Conservation (phyloP, 2,797 vertebrate species). For the Hypotaenidia okinawae region DNA sequence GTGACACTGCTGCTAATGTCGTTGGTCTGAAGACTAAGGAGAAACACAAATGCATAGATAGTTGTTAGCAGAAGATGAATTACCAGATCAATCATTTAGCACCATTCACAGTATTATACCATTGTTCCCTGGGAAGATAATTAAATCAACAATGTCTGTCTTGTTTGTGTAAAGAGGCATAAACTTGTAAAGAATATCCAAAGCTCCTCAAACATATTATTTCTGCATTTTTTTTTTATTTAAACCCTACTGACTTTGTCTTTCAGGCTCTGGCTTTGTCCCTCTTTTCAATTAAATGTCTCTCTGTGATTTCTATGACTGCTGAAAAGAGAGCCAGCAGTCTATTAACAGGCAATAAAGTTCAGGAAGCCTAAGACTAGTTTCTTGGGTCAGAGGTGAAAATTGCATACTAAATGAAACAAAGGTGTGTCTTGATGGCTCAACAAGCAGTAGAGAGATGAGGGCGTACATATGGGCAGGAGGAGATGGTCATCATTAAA, state of each 20-base stretch:
- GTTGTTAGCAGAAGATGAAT: conserved; percentile 81
- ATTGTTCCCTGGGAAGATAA: conserved; percentile 76
- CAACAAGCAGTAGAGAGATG: conserved; percentile 70
- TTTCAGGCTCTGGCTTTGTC: conserved; percentile 79
- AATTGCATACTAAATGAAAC: conserved; percentile 84
- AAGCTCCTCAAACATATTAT: conserved; percentile 76
- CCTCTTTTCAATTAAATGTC: conserved; percentile 82
- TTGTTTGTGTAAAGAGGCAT: conserved; percentile 65
- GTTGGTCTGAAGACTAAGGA: conserved; percentile 72
- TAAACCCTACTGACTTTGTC: conserved; percentile 74
- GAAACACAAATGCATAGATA: conserved; percentile 79
- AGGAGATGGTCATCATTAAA: conserved; percentile 71
- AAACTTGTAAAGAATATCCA: conserved; percentile 74
- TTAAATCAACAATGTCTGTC: conserved; percentile 73
- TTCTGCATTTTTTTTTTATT: conserved; percentile 49
- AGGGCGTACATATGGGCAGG: conserved; percentile 59
- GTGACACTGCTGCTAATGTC: conserved; percentile 77
- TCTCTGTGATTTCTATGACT: conserved; percentile 82
- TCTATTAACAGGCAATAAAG: conserved; percentile 89
- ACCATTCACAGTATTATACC: conserved; percentile 72
- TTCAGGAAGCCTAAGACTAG: conserved; percentile 87
- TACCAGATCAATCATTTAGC: conserved; percentile 81
- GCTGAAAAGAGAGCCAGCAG: conserved; percentile 84
- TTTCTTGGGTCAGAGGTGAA: conserved; percentile 87
- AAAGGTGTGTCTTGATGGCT: conserved; percentile 84